Evolutionary conservation across 2,113 vertebrate species (phyloP), one percentile per base, ranked within the genome.

Genomic region (Callaeas wilsoni): DNA sequence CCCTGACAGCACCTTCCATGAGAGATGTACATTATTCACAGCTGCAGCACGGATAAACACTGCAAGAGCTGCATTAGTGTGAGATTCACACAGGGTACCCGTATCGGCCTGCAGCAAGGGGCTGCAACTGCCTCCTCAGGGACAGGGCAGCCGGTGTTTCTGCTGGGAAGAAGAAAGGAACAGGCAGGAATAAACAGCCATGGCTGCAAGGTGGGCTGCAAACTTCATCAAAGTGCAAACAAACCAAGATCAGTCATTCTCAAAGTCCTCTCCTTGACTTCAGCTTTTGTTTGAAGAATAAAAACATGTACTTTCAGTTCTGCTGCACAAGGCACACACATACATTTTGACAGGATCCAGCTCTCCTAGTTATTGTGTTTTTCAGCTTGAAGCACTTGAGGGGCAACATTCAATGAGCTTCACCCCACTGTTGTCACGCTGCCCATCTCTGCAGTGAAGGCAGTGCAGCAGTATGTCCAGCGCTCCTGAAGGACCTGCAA

Each of bases 51-150:
- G 11, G 23, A 47, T 30, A 86, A 76, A 60, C 63, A 4, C 30
- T 29, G 23, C 60, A 55, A 69, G 62, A 81, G 42, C 49, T 75
- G 37, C 53, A 46, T 49, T 4, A 23, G 27, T 37, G 57, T 35
- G 57, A 44, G n/a, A 9, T 21, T n/a, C 52, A 19, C 12, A 5
- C 18, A 37, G 37, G 55, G 23, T 39, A 33, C 0, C 39, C 4
- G 1, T 3, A 13, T 0, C 9, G n/a, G 46, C 46, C 52, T 1
- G 0, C 42, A 46, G 68, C 49, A 59, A 74, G 18, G 26, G 42
- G 13, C 47, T 71, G n/a, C 41, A n/a, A 39, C 35, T 53, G 21
- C 65, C 27, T 64, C 27, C 59, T 69, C 44, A 56, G 50, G 44
- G 57, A 65, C 65, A 62, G 30, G 29, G 50, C 59, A 44, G 69